Conservation (phyloP, 2,113 vertebrate species). For the Lampris incognitus region DNA sequence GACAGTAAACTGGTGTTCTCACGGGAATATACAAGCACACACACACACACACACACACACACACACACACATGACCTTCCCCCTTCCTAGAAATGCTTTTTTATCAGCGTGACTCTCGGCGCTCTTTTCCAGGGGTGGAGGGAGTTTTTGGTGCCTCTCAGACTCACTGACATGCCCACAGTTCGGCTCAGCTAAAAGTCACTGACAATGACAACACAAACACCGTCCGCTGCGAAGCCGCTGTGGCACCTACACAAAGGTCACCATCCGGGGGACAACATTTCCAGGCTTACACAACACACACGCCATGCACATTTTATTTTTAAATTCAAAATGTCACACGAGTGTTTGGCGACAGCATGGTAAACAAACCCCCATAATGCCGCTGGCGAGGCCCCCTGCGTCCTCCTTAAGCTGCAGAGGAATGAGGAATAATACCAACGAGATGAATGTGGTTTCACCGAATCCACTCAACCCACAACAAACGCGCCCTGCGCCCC, state of each 20-base stretch:
- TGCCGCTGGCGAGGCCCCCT: too few species aligned
- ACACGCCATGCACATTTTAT: too few species aligned
- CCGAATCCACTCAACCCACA: too few species aligned
- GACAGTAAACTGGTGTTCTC: neutral
- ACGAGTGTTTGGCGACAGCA: too few species aligned
- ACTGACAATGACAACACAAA: conserved; percentile 1
- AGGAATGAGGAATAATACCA: too few species aligned
- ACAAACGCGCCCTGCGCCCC: too few species aligned
- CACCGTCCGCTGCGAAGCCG: neutral
- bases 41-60: conserved; percentile 7
- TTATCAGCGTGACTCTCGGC: neutral
- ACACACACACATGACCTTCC: neutral
- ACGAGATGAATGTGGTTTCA: too few species aligned
- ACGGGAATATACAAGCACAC: neutral
- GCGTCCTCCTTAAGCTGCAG: too few species aligned
- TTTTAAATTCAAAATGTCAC: too few species aligned
- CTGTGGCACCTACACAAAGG: neutral
- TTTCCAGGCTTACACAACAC: neutral
- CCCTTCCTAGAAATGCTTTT: neutral
- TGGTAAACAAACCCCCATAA: too few species aligned
- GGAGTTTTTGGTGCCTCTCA: neutral
- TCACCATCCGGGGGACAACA: neutral
- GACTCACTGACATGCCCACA: neutral
- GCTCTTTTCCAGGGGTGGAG: neutral
- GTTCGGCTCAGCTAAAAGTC: neutral